A percentile compares a stretch with the other conserved stretches of the same genome.
These are phyloP conservation scores for Notamacropus eugenii DNA, from an alignment of 2,797 vertebrate genomes.

Conservation along the genomic window DNA sequence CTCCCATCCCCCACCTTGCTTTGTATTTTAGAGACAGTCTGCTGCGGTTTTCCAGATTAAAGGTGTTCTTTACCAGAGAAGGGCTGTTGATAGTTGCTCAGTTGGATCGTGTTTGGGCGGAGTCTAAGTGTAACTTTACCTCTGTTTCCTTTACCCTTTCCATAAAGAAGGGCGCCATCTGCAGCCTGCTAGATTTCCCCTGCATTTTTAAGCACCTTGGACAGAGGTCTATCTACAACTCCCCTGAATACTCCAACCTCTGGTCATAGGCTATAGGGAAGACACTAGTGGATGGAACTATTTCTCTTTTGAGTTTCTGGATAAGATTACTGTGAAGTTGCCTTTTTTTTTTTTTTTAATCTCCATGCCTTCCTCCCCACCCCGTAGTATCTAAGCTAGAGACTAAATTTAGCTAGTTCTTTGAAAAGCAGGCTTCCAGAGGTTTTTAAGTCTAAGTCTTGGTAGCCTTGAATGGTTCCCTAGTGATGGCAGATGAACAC, in stretches of 20 bases:
- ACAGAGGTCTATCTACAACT: conserved; percentile 7
- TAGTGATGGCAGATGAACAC: not conserved
- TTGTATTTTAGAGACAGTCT: conserved; percentile 41
- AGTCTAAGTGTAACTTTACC: conserved; percentile 54
- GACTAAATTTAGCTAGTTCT: not conserved
- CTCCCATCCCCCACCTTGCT: not conserved
- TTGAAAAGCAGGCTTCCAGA: not conserved
- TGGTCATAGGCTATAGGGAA: not conserved
- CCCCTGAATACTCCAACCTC: not conserved
- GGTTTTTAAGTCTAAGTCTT: not conserved
- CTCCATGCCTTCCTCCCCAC: not conserved
- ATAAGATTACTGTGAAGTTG: not conserved
- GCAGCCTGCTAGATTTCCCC: conserved; percentile 47
- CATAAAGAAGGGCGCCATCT: conserved; percentile 77
- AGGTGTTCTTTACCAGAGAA: conserved; percentile 55
- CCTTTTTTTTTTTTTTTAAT: not conserved
- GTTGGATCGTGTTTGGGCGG: conserved; percentile 50
- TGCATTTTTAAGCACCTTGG: conserved; percentile 71
- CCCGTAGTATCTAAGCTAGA: not conserved
- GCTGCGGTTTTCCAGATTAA: conserved; percentile 56
- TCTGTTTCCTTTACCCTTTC: conserved; percentile 19
- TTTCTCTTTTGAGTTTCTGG: not conserved
- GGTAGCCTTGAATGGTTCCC: not conserved
- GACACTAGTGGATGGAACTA: not conserved
- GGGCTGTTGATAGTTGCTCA: conserved; percentile 37